Evolutionary conservation across 2,113 vertebrate genomes (phyloP).

Genomic region (Vombatus ursinus): DNA sequence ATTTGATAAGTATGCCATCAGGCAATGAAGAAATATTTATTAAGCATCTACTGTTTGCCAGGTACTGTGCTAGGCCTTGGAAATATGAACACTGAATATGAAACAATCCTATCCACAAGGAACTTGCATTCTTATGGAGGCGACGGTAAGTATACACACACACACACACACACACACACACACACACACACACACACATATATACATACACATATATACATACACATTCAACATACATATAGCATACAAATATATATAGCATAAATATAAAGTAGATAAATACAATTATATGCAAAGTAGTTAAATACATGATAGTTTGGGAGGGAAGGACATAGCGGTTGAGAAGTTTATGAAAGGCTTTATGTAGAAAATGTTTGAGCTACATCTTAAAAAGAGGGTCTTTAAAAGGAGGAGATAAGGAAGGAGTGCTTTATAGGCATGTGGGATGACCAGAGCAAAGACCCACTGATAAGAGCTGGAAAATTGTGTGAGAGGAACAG

Average conservation of each 20-base stretch:
- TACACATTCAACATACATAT: too few relatives aligned
- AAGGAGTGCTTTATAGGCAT: background rate
- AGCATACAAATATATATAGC: background rate
- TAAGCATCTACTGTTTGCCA: background rate
- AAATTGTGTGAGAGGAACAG: background rate
- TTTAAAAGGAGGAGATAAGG: background rate
- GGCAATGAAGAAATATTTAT: background rate
- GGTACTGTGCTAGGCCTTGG: background rate
- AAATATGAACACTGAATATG: background rate
- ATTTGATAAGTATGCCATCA: background rate
- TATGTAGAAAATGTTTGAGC: background rate
- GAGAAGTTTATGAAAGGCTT: background rate
- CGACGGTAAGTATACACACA: too few relatives aligned
- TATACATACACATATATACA: too few relatives aligned
- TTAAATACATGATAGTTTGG: background rate
- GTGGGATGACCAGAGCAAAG: background rate
- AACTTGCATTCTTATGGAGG: too few relatives aligned
- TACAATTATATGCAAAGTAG: background rate
- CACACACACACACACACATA: too few relatives aligned
- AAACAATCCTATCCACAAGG: background rate
- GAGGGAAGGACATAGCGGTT: background rate
- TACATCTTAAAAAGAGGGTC: background rate
- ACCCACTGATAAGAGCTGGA: background rate
- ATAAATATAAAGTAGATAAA: background rate
- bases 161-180: too few relatives aligned